Base-by-base conservation (phyloP, 92 coral and sea anemone species). In the Epizoanthus stellaris region DNA sequence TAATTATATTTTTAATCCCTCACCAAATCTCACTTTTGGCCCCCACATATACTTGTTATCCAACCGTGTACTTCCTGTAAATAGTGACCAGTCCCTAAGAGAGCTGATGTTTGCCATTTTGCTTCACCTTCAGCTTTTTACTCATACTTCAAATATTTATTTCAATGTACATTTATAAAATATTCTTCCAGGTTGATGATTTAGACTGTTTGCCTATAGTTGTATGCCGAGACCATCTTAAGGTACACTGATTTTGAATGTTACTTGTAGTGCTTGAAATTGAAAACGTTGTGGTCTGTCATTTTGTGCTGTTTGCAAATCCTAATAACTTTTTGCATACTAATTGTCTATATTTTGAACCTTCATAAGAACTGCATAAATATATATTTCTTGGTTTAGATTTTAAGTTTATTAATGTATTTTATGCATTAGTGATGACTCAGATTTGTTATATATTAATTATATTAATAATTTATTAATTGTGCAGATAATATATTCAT, bases 191-290 rank as follows among this genome's bases (percentile, higher is more conserved):
- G 98, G 91, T 96, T 69, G 94, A 92, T 21, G 93, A 92, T 75
- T 88, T 96, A 53, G 96, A 96, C 67, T 91, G 90, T 79, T 86
- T 94, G 54, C 98, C 98, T 47, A 92, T 96, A 77, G 98, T 89
- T 87, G 91, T 89, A 43, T 94, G 98, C 57, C 90, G 98, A 80
- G 87, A 89, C 43, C 82, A 96, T 84, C 81, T 96, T 6, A 96
- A 94, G 98, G 98, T 93, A 90, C 67, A 63, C 9, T 76, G 43
- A 17, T 4, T 8, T 10, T 60, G 13, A 38, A 17, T 17, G 43
- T 59, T 58, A 4, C 8, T 70, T 36, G 30, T 16, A 3, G 45
- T 5, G 3, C 45, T 70, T 39, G 11, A 15, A 39, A 13, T 3
- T 13, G 3, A 19, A 19, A 6, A 19, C 42, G 36, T 30, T 30